These are phyloP conservation scores for Paedocypris micromegethes DNA, from an alignment of 2,797 vertebrate genomes.

Conservation along the genomic window DNA sequence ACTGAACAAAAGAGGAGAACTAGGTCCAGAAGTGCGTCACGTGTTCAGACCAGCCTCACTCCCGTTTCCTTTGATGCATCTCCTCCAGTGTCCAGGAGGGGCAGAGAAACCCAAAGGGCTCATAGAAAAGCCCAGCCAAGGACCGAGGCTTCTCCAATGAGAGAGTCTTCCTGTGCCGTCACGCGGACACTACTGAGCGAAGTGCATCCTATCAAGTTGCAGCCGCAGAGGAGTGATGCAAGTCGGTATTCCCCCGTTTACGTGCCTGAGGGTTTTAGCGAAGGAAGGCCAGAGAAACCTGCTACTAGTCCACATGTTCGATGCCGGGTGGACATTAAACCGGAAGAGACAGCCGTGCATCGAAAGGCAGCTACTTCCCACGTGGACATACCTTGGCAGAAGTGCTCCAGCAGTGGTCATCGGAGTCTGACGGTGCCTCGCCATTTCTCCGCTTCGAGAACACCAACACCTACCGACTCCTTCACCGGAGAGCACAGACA, in stretches of 20 bases:
- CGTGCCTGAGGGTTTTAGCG: constrained; percentile 69
- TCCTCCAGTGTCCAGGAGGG: constrained; percentile 69
- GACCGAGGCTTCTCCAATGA: constrained; percentile 74
- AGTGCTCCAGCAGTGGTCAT: constrained; percentile 60
- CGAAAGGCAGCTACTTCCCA: constrained; percentile 62
- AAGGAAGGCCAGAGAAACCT: constrained; percentile 62
- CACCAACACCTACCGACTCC: constrained; percentile 84
- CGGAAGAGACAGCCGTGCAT: constrained; percentile 75
- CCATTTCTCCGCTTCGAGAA: constrained; percentile 76
- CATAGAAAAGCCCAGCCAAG: constrained; percentile 68
- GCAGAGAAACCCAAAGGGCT: constrained; percentile 73
- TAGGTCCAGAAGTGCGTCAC: constrained; percentile 87
- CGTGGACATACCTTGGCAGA: constrained; percentile 71
- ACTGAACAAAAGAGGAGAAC: constrained; percentile 77
- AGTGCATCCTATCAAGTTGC: constrained; percentile 89
- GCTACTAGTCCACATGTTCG: constrained; percentile 85
- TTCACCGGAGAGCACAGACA: constrained; percentile 77
- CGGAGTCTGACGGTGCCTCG: constrained; percentile 82
- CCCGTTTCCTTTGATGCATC: constrained; percentile 71
- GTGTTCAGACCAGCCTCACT: constrained; percentile 75
- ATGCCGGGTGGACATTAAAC: constrained; percentile 92
- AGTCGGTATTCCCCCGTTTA: constrained; percentile 82
- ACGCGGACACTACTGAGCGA: constrained; percentile 78
- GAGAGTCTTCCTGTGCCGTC: constrained; percentile 71
- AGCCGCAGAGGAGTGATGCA: constrained; percentile 82